Base-by-base conservation (phyloP, 2,113 vertebrate species). In the Eupsittula cactorum region DNA sequence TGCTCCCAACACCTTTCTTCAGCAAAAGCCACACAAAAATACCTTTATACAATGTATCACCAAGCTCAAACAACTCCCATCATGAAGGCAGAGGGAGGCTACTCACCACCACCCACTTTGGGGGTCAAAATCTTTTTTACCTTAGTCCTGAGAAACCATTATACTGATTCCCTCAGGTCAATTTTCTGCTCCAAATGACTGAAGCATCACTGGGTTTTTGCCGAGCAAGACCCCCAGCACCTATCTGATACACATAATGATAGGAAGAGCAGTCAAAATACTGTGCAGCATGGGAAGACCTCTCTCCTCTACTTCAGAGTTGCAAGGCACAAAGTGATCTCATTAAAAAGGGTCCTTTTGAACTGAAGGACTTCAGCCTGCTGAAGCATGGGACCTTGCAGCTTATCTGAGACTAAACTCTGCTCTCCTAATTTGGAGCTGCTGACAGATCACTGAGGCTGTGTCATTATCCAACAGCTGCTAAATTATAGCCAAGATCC, bases 401-500 rank as follows among this genome's bases (percentile, higher is more conserved):
- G 92, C 86, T 94, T 90, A 95, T 94, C 85, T 67, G 76, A 92
- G 80, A 67, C 88, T 92, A 90, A 96, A 94, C 90, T 92, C 79
- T 92, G 85, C 88, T 95, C 92, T 92, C 76, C 88, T 94, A 95
- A 95, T 93, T 88, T 94, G 93, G 85, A 96, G 90, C 75, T 31
- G 35, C 93, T 27, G n/a, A 95, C 92, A 93, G 90, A 95, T 95
- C 92, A 85, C 82, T 7, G 53, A 88, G 64, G 68, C 92, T 93
- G 90, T 84, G 82, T 90, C 90, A 93, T 94, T 97, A 95, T 95
- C 95, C 93, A 88, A 42, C 67, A 92, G 76, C 82, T 75, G 87
- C 94, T 96, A 92, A 96, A 97, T 96, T 96, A 95, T 28, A 93
- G 85, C 79, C 88, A 60, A 94, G 85, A 96, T 94, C 90, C 87